phyloP scores from a whole-genome alignment of 2,113 vertebrate genomes.

The Telmatochromis sp. region DNA sequence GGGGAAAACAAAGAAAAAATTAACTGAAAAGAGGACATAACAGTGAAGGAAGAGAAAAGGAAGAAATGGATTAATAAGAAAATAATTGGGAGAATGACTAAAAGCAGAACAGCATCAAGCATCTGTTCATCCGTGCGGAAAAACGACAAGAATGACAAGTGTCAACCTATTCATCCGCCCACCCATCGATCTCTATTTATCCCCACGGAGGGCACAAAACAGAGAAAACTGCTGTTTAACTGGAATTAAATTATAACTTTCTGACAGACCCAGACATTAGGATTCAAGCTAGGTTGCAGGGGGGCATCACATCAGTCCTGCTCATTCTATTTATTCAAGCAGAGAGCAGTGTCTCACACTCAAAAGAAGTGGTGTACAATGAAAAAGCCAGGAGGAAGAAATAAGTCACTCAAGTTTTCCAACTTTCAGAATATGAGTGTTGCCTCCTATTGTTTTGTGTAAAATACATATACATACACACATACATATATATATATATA shows the following conservation, averaged over 20 bases:
- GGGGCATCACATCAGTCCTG: neutral
- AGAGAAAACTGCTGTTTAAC: neutral
- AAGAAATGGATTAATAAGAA: neutral
- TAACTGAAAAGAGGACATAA: neutral
- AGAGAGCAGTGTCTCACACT: neutral
- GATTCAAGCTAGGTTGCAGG: neutral
- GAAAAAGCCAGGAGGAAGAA: neutral
- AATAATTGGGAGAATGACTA: neutral
- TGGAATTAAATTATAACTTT: neutral
- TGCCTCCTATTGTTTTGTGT: neutral
- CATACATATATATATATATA: too few species aligned
- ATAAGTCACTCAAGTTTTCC: neutral
- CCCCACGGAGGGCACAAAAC: neutral
- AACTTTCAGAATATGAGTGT: neutral
- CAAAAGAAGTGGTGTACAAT: neutral
- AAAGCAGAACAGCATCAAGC: neutral
- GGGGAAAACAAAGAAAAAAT: neutral
- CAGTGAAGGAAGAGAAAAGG: neutral
- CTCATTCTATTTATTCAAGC: neutral
- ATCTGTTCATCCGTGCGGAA: neutral
- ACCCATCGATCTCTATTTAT: neutral
- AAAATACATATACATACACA: neutral
- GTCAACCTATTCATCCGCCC: neutral
- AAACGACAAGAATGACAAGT: neutral
- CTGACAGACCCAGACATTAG: neutral